Base-by-base conservation (phyloP, 2,888 invertebrate species). In the Marasmarcha lunaedactyla region DNA sequence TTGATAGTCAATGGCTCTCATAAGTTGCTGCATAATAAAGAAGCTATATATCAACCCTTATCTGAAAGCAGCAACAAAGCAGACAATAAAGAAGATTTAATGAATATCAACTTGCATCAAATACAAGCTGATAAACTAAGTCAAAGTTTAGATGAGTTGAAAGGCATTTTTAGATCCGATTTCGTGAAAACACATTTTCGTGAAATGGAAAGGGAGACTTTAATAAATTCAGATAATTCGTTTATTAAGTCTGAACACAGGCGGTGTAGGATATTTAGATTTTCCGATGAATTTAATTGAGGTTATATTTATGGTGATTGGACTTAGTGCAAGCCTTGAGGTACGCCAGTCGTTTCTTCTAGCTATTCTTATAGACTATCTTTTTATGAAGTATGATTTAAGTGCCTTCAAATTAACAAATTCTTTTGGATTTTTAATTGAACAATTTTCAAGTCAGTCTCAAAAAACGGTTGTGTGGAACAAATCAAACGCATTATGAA, bases 1-100 rank as follows among this genome's bases (percentile, higher is more conserved):
- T 59, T 88, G 3, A 72, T 89, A 13, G 71, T 86, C 0, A 85
- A 85, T 43, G 85, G 87, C 1, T 87, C 88, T 7, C 88, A 87
- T 42, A 77, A 85, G 42, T 61, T 89, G 10, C 62, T 89, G n/a
- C 76, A 85, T 11, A 69, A 85, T 20, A 77, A 85, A 37, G 90
- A 90, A 40, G 85, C 87, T 0, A 78, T 86, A 0, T 81, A 81
- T 33, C 61, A 67, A 13, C 64, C 68, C 0, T 37, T 81, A 48
- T 33, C 43, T 44, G 0, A 44, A 42, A 39, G 49, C 1, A 44
- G 44, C 1, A 44, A 43, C 1, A 33, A 47, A 1, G 33, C 45
- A 6, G 5, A 15, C 1, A 34, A 7, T 10, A 14, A 20, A 1
- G 40, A 36, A n/a, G 42, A 42, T 2, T 33, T 25, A 2, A 55